phyloP scores from a whole-genome alignment of 2,797 vertebrate genomes.

The Cyprinella venusta region DNA sequence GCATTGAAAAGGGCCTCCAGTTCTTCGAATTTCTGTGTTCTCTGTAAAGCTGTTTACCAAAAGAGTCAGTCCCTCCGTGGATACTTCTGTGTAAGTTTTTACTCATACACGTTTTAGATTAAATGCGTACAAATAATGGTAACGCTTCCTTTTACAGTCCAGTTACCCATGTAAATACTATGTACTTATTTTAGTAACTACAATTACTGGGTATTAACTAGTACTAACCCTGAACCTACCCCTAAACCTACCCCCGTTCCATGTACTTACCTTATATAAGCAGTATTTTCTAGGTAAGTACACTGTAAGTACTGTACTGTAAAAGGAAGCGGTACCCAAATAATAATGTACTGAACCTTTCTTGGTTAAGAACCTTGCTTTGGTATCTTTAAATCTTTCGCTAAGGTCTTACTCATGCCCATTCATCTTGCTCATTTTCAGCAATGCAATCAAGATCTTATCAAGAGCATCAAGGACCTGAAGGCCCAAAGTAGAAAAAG shows the following conservation, averaged over 20 bases:
- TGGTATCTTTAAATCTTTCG: not conserved
- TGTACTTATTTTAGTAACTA: too few species aligned
- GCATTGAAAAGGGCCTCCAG: constrained; percentile 38
- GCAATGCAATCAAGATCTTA: constrained; percentile 57
- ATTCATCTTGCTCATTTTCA: constrained; percentile 30
- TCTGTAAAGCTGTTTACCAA: constrained; percentile 80
- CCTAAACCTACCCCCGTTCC: too few species aligned
- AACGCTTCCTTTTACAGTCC: too few species aligned
- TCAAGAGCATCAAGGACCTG: constrained; percentile 46
- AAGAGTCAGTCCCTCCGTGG: constrained; percentile 81
- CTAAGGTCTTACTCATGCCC: not conserved
- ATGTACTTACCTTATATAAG: too few species aligned
- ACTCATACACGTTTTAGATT: not conserved
- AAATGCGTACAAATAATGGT: not conserved
- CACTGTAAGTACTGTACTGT: too few species aligned
- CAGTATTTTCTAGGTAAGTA: too few species aligned
- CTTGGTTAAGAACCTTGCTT: not conserved
- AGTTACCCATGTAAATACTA: too few species aligned
- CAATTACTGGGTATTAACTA: too few species aligned
- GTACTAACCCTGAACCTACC: too few species aligned
- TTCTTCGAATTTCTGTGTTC: constrained; percentile 66
- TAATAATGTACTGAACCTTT: not conserved
- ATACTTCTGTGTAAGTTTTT: constrained; percentile 85
- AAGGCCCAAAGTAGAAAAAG: constrained; percentile 26
- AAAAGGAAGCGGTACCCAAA: too few species aligned